These are phyloP conservation scores for Nixonia krombeini DNA, from an alignment of 1,140 invertebrate genomes.

Conservation along the genomic window DNA sequence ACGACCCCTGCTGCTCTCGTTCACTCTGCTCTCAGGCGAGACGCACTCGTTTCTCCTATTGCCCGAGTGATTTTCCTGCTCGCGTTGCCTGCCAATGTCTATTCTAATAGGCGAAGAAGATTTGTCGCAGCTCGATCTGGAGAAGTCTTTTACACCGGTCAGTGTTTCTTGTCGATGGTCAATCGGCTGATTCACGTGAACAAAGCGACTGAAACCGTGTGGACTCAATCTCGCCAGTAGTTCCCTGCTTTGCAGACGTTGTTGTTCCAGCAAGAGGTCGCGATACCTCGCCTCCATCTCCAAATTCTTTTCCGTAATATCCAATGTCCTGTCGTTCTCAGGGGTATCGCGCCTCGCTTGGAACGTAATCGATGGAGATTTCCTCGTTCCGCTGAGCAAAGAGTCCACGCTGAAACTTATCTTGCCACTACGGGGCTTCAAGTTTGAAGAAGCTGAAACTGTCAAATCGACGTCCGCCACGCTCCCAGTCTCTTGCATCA, in stretches of 20 bases:
- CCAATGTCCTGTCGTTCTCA: conserved; percentile 32
- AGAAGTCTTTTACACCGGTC: conserved; percentile 65
- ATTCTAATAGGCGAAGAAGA: conserved; percentile 61
- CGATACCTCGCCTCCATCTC: conserved; percentile 62
- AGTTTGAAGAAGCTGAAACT: conserved; percentile 62
- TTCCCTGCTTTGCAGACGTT: conserved; percentile 63
- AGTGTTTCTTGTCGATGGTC: conserved; percentile 54
- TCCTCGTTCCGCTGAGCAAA: conserved; percentile 66
- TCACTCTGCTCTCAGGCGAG: conserved; percentile 34
- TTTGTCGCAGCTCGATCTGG: conserved; percentile 57
- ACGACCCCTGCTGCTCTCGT: conserved; percentile 40
- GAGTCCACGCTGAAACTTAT: conserved; percentile 70
- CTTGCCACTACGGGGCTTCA: conserved; percentile 67
- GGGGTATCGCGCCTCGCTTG: conserved; percentile 16
- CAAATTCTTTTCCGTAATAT: conserved; percentile 45
- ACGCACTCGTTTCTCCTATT: conserved; percentile 23
- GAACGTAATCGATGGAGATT: conserved; percentile 44
- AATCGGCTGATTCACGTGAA: conserved; percentile 40
- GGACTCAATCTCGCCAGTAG: conserved; percentile 62
- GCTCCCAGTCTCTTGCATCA: conserved; percentile 57
- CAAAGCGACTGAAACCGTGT: conserved; percentile 53
- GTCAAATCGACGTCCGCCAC: conserved; percentile 66
- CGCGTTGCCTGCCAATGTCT: conserved; percentile 41
- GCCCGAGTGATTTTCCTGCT: conserved; percentile 27
- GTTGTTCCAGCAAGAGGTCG: conserved; percentile 62